Base-by-base conservation (phyloP, 2,888 invertebrate genomes). In the Eledone cirrhosa region DNA sequence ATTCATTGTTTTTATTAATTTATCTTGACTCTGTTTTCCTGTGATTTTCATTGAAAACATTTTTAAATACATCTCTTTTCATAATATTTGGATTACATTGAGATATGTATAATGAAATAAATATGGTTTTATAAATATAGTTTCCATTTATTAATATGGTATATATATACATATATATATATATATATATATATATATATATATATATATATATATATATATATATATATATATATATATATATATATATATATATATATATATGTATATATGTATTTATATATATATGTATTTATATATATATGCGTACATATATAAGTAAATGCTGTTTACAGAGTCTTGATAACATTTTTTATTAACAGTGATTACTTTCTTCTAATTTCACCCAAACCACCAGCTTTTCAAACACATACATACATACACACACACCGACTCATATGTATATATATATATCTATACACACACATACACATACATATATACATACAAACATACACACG, bases 171-270 rank as follows among this genome's bases (percentile, higher is more conserved):
- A n/a, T n/a, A 63, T 63, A 2, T 63, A 63, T 63, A 63, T 63
- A 63, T n/a, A 63, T 63, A 1, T 63, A 63, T 11, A n/a, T 63
- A 63, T 63, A n/a, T 65, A n/a, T 65, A n/a, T n/a, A 65, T n/a
- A n/a, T 65, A 65, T 65, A n/a, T 65, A 27, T 65, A n/a, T 65
- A 27, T 65, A 65, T 65, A 65, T 65, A 65, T 65, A 65, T 65
- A 1, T 65, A 14, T 24, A n/a, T n/a, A 65, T 65, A n/a, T n/a
- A 27, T n/a, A n/a, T 27, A 67, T 27, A 67, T 27, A 27, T 67
- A 27, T 27, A 11, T 27, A 65, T 27, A 27, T 27, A 65, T 65
- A 65, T 65, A 65, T 27, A 19, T 65, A 65, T 65, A 27, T 27
- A 65, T 5, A 27, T 24, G 31, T 27, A 27, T 0, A 24, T 27